Conservation (phyloP, 2,888 invertebrate species). For the Lucinisca nassula region DNA sequence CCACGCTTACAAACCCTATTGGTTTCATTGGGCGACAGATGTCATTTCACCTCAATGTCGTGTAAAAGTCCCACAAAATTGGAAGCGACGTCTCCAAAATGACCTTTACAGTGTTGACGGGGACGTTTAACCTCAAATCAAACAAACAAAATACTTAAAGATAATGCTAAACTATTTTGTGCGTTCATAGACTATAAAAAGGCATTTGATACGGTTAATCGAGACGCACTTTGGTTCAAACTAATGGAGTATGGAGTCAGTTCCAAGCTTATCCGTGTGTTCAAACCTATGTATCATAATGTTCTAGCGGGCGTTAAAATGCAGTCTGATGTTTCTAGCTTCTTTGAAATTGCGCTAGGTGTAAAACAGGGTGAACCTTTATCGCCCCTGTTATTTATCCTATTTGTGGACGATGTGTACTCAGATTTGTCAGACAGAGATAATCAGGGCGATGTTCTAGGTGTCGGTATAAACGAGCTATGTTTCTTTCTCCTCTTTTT, state of each 20-base stretch:
- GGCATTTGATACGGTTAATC: conserved; percentile 23
- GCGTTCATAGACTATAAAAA: conserved; percentile 34
- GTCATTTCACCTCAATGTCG: too few species aligned
- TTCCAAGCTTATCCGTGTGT: background rate
- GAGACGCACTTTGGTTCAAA: background rate
- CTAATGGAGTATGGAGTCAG: background rate
- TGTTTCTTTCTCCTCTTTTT: background rate
- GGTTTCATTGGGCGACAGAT: too few species aligned
- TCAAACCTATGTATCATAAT: background rate
- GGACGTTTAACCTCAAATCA: too few species aligned
- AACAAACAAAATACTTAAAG: too few species aligned
- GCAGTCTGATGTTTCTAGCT: background rate
- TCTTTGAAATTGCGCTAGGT: background rate
- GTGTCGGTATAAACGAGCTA: background rate
- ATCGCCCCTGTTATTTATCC: background rate
- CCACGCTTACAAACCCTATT: too few species aligned
- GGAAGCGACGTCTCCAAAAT: too few species aligned
- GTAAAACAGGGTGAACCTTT: background rate
- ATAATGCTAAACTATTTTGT: background rate
- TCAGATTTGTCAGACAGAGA: background rate
- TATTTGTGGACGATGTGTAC: background rate
- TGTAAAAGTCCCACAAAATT: too few species aligned
- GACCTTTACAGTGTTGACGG: too few species aligned
- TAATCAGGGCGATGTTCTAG: background rate
- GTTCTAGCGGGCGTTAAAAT: background rate